These are phyloP conservation scores for Hyla sarda DNA, from an alignment of 2,113 vertebrate genomes.

Conservation along the genomic window DNA sequence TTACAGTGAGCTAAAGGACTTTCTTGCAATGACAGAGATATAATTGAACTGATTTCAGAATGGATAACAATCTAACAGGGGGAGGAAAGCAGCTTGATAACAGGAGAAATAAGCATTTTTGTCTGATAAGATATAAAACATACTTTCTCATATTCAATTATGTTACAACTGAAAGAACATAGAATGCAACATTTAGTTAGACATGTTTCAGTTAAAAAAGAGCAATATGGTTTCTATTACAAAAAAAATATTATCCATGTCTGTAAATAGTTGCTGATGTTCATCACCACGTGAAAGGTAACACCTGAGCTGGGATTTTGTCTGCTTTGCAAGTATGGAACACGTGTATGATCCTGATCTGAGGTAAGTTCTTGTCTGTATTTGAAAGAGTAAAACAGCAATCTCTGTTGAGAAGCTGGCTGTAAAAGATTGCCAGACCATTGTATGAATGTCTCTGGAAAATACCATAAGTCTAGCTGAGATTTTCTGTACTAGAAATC, in stretches of 20 bases:
- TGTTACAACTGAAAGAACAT: neutral
- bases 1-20: no score
- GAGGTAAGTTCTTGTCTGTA: neutral
- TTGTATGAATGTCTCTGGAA: neutral
- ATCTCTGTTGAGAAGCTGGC: neutral
- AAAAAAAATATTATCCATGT: no score
- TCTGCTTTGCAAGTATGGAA: neutral
- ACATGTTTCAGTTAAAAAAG: no score
- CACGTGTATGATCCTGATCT: neutral
- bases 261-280: neutral
- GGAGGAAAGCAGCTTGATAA: no score
- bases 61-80: no score
- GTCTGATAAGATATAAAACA: no score
- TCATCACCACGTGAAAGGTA: neutral
- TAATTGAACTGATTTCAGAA: no score
- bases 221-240: no score
- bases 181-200: neutral
- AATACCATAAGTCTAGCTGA: neutral
- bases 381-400: neutral
- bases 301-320: neutral
- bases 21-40: no score
- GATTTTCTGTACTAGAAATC: conserved; percentile 18
- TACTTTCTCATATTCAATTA: no score
- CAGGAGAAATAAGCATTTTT: no score
- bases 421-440: neutral